These are phyloP conservation scores for Glaucopsyche alexis DNA, from an alignment of 2,888 invertebrate genomes.

Conservation along the genomic window DNA sequence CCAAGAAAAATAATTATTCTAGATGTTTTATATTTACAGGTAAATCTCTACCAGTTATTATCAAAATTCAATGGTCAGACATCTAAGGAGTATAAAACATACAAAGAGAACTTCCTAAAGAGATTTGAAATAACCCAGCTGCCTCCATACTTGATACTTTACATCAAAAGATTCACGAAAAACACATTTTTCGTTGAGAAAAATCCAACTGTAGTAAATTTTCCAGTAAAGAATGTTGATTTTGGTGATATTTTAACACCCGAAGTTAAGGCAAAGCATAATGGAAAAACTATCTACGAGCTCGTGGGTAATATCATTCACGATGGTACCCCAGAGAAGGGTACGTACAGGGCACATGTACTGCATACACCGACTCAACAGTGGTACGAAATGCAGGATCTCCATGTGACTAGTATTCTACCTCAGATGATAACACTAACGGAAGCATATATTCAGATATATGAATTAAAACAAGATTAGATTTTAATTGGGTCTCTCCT, in stretches of 20 bases:
- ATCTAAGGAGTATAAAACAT: constrained; percentile 99
- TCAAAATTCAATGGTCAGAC: constrained; percentile 97
- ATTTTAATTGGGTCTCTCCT: constrained; percentile 34
- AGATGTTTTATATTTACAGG: constrained; percentile 70
- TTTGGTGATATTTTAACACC: constrained; percentile 96
- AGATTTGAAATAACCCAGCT: constrained; percentile 96
- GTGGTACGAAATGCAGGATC: constrained; percentile 96
- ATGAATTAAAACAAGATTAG: constrained; percentile 80
- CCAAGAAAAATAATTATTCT: neutral
- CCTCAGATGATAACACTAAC: constrained; percentile 99
- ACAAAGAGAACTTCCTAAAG: constrained; percentile 98
- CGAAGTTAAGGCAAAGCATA: constrained; percentile 88
- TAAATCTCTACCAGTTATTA: constrained; percentile 95
- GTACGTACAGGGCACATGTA: constrained; percentile 96
- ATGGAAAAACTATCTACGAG: constrained; percentile 93
- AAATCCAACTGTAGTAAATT: constrained; percentile 99
- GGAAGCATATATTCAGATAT: constrained; percentile 98
- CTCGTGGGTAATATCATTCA: constrained; percentile 99
- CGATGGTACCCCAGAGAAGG: constrained; percentile 97
- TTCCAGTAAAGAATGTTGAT: constrained; percentile 98
- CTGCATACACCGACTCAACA: constrained; percentile 92
- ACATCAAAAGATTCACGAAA: constrained; percentile 98
- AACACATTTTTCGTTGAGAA: constrained; percentile 99
- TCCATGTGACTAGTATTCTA: constrained; percentile 98
- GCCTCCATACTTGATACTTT: constrained; percentile 96